Conservation (phyloP, 1,140 invertebrate species). For the Drosophila carrolli region DNA sequence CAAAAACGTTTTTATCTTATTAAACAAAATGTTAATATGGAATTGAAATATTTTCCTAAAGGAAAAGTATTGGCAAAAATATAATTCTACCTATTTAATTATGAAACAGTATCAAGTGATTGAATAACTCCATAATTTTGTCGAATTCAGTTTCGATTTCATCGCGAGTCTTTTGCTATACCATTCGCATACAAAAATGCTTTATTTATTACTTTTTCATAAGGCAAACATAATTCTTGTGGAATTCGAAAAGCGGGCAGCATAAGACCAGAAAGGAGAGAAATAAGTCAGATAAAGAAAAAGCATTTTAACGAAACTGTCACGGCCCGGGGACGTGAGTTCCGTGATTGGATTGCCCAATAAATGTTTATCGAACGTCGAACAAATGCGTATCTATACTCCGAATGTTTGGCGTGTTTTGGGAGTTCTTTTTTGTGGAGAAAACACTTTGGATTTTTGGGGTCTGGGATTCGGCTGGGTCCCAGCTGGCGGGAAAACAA, state of each 20-base stretch:
- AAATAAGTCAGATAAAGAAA: slow-evolving; percentile 64
- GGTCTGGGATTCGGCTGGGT: slow-evolving; percentile 2
- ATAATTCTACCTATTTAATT: background rate
- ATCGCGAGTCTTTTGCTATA: slow-evolving; percentile 30
- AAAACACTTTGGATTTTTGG: slow-evolving; percentile 41
- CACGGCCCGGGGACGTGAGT: slow-evolving; percentile 74
- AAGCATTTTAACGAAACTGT: slow-evolving; percentile 78
- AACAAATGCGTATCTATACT: slow-evolving; percentile 70
- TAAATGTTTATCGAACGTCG: slow-evolving; percentile 78
- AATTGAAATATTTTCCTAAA: too few relatives aligned
- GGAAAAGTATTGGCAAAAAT: background rate
- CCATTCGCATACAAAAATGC: slow-evolving; percentile 40
- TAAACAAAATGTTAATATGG: too few relatives aligned
- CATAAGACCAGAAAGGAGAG: slow-evolving; percentile 32
- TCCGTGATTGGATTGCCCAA: slow-evolving; percentile 82
- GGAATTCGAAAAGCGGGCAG: slow-evolving; percentile 17
- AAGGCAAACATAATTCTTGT: slow-evolving; percentile 61
- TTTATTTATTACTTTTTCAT: slow-evolving; percentile 61
- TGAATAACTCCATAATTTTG: slow-evolving; percentile 10
- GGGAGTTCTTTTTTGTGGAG: slow-evolving; percentile 56
- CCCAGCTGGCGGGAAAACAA: slow-evolving; percentile 55
- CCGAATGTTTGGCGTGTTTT: slow-evolving; percentile 69
- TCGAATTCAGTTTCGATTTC: slow-evolving; percentile 47
- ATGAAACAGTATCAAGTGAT: slow-evolving; percentile 6
- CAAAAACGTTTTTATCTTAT: too few relatives aligned